These are phyloP conservation scores for Oxystoma pomonae DNA, from an alignment of 2,888 invertebrate genomes.

Conservation along the genomic window DNA sequence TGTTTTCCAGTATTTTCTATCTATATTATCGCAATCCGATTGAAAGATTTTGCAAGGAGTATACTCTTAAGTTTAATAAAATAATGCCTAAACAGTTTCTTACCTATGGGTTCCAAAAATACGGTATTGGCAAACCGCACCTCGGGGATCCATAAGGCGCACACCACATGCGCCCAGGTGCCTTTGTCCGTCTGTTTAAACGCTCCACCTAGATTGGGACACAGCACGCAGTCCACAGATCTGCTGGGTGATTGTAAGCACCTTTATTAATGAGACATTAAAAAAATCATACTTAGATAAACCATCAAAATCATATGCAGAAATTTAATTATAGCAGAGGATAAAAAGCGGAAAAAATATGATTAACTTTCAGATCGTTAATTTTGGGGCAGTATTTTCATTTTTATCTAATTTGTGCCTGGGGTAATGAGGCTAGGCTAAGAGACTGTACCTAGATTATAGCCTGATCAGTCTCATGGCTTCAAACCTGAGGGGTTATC, in stretches of 20 bases:
- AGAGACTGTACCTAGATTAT: no score
- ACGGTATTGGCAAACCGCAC: conserved; percentile 97
- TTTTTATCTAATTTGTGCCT: no score
- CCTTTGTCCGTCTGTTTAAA: conserved; percentile 96
- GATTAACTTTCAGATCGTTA: no score
- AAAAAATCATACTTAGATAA: no score
- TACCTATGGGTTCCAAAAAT: conserved; percentile 92
- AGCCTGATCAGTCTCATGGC: no score
- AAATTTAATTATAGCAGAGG: no score
- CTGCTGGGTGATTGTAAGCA: conserved; percentile 95
- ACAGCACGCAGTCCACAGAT: conserved; percentile 95
- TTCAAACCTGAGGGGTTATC: no score
- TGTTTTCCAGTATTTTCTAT: no score
- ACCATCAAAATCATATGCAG: no score
- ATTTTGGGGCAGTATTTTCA: no score
- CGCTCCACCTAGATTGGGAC: conserved; percentile 96
- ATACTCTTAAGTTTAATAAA: conserved; percentile 3
- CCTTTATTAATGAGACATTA: conserved; percentile 51
- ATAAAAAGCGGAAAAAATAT: no score
- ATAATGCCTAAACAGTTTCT: conserved; percentile 29
- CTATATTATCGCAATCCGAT: not conserved
- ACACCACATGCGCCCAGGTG: conserved; percentile 98
- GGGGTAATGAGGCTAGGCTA: no score
- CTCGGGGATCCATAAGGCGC: conserved; percentile 99
- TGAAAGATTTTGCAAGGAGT: not conserved